These are phyloP conservation scores for Drosophila suboccidentalis DNA, from an alignment of 2,888 invertebrate genomes.

Conservation along the genomic window DNA sequence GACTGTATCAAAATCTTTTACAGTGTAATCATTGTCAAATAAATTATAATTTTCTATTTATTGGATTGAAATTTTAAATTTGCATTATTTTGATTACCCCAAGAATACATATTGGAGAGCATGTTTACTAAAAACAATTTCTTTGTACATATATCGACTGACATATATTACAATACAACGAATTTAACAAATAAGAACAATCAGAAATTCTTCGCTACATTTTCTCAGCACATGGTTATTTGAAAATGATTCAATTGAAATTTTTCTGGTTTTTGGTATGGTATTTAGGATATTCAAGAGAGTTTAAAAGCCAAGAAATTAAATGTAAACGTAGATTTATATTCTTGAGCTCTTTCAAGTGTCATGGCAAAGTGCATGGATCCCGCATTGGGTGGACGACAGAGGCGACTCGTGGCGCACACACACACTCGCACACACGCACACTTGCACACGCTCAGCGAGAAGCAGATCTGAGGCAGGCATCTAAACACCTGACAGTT, in stretches of 20 bases:
- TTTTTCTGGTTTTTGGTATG: too few relatives aligned
- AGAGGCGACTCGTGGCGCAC: conserved; percentile 65
- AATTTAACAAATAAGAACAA: neutral
- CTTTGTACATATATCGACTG: too few relatives aligned
- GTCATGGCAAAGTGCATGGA: conserved; percentile 13
- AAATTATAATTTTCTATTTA: too few relatives aligned
- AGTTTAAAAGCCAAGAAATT: neutral
- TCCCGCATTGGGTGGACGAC: conserved; percentile 4
- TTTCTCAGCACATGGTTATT: neutral
- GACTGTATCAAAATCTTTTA: too few relatives aligned
- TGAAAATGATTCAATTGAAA: too few relatives aligned
- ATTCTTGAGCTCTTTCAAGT: neutral
- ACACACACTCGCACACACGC: conserved; percentile 21
- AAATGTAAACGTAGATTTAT: neutral
- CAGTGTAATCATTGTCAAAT: too few relatives aligned
- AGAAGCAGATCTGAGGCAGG: conserved; percentile 45
- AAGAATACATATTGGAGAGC: too few relatives aligned
- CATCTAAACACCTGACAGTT: conserved; percentile 79
- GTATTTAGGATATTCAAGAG: neutral
- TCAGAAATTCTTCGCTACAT: neutral
- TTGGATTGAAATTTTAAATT: too few relatives aligned
- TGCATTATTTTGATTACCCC: too few relatives aligned
- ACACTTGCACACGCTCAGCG: neutral
- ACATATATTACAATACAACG: too few relatives aligned
- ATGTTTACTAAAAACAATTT: too few relatives aligned